phyloP scores from a whole-genome alignment of 1,140 invertebrate genomes.

The Anoplolepis gracilipes region DNA sequence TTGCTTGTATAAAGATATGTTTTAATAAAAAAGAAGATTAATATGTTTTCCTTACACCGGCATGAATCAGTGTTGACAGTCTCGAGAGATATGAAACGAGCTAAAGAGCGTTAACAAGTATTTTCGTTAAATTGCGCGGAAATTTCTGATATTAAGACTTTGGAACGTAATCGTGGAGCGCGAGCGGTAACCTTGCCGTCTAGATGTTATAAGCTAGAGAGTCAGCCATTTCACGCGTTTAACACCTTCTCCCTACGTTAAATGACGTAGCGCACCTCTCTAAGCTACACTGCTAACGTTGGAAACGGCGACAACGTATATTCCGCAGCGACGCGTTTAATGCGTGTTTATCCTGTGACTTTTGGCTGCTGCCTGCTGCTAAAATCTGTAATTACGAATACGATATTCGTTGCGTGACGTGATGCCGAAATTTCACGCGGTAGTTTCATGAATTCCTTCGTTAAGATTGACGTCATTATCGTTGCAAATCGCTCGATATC shows the following conservation, averaged over 20 bases:
- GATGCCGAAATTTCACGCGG: conserved; percentile 24
- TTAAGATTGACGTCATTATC: conserved; percentile 19
- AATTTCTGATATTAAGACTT: conserved; percentile 19
- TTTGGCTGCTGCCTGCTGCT: conserved; percentile 14
- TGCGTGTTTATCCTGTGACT: conserved; percentile 45
- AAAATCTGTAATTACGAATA: conserved; percentile 33
- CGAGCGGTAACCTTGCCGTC: neutral
- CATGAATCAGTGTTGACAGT: neutral
- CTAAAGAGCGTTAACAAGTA: conserved; percentile 7
- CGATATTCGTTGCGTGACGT: conserved; percentile 1
- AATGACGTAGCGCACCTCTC: conserved; percentile 1
- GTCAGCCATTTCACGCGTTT: conserved; percentile 40
- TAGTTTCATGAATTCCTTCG: neutral
- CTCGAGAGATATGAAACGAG: neutral
- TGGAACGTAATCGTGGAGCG: conserved; percentile 25
- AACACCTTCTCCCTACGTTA: conserved; percentile 50
- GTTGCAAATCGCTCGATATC: neutral
- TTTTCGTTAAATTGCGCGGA: conserved; percentile 21
- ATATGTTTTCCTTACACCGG: neutral
- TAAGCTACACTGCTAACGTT: conserved; percentile 22
- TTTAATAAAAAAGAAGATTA: conserved; percentile 8
- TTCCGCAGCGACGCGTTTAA: conserved; percentile 46
- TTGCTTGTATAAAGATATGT: neutral
- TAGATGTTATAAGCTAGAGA: conserved; percentile 19
- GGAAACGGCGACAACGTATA: conserved; percentile 35